phyloP scores from a whole-genome alignment of 2,888 invertebrate species.

The Galeopsomyia nigrocyanea region DNA sequence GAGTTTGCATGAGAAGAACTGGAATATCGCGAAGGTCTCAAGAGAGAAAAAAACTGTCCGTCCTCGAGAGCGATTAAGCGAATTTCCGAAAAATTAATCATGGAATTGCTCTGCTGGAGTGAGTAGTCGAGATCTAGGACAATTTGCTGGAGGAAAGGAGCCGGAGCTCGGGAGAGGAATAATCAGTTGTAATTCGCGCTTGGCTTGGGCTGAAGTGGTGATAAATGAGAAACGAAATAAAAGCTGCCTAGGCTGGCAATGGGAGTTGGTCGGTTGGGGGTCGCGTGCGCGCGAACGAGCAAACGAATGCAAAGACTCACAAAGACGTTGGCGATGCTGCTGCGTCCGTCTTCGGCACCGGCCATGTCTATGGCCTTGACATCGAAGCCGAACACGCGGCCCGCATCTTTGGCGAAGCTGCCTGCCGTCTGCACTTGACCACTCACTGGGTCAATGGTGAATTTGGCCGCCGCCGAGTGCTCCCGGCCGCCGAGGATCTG shows the following conservation, averaged over 20 bases:
- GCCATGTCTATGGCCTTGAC: conserved; percentile 87
- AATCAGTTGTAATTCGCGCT: too few relatives aligned
- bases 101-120: neutral
- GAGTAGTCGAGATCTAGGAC: neutral
- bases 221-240: too few relatives aligned
- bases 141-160: too few relatives aligned
- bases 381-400: conserved; percentile 87
- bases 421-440: conserved; percentile 83
- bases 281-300: neutral
- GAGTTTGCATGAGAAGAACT: neutral
- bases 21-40: neutral
- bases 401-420: conserved; percentile 78
- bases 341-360: conserved; percentile 86
- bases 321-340: conserved; percentile 88
- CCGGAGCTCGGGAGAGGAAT: too few relatives aligned
- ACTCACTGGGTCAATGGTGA: conserved; percentile 82
- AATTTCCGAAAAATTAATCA: conserved; percentile 28
- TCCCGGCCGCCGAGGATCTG: conserved; percentile 80
- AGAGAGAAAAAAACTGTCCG: neutral
- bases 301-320: conserved; percentile 76
- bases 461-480: conserved; percentile 72
- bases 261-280: conserved; percentile 10
- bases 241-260: neutral
- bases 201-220: too few relatives aligned
- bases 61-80: conserved; percentile 2